Evolutionary conservation across 2,888 invertebrate species (phyloP), one percentile per base, ranked within the genome.

Genomic region (Drosophila anceps): DNA sequence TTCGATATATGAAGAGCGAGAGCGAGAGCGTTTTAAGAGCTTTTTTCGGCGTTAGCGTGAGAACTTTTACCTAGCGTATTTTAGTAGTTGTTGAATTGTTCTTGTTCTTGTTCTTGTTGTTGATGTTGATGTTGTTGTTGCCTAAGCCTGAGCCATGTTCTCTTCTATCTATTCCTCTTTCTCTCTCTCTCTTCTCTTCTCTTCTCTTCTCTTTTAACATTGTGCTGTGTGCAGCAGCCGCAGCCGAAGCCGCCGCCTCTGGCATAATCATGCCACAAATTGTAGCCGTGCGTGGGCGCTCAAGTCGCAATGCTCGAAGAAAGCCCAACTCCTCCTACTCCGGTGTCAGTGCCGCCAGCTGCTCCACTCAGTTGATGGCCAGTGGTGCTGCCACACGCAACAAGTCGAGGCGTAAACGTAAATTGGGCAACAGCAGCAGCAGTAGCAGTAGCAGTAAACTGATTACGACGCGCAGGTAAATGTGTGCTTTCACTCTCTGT

Each of bases 381-480:
- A 46, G 76, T 9, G 63, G 46, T 51, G 51, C 48, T 44, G 50
- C 62, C 44, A 63, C 79, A 51, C 80, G 73, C 66, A 82, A 70
- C 67, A 86, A 68, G 61, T 60, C 79, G 48, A 73, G 86, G 70
- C 88, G 82, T 57, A 88, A 79, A 53, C 77, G 82, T 59, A 88
- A 84, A 74, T 46, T 70, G 73, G 68, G 41, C 67, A 63, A 46
- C 69, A 63, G 46, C 70, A 73, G 51, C 50, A 66, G 55, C 67
- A 58, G 46, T 64, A 73, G 55, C 67, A 58, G 46, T 64, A 73
- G 59, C 73, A 72, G 51, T 55, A 77, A 78, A 67, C 64, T 69
- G 51, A 60, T 77, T 8, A 55, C 77, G 53, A 53, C 73, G 68
- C 89, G 84, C 86, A 86, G 86, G 86, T 86, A 86, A 86, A 79